Conservation (phyloP, 2,797 vertebrate genomes). For the Acrossocheilus wenchowensis region DNA sequence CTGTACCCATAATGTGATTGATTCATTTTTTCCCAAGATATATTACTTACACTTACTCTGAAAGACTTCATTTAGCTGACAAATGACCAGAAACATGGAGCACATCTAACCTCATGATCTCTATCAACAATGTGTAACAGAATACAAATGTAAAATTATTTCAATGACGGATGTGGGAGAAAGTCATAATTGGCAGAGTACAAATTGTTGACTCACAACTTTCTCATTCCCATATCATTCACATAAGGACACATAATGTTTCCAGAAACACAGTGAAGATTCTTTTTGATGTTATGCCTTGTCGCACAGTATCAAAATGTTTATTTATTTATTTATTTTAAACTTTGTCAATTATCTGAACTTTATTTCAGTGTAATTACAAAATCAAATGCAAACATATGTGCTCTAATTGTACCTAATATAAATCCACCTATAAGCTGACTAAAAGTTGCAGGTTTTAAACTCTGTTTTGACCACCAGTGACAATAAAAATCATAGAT, state of each 20-base stretch:
- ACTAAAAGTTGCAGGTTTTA: not conserved
- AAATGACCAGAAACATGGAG: conserved; percentile 36
- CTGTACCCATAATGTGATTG: conserved; percentile 32
- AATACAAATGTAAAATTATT: conserved; percentile 18
- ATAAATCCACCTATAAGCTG: not conserved
- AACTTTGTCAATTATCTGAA: not conserved
- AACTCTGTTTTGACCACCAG: not conserved
- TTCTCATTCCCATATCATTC: conserved; percentile 16
- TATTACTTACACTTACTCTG: conserved; percentile 20
- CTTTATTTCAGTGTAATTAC: not conserved
- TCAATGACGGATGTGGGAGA: conserved; percentile 27
- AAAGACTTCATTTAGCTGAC: conserved; percentile 42
- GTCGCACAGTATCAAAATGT: not conserved
- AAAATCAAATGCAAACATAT: not conserved
- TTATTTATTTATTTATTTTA: too few species aligned
- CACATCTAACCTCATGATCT: conserved; percentile 13
- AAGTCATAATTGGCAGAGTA: conserved; percentile 6
- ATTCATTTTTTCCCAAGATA: conserved; percentile 16
- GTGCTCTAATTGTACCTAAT: not conserved
- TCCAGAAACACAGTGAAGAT: not conserved
- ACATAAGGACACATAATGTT: not conserved
- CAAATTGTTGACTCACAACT: conserved; percentile 27
- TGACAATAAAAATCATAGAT: too few species aligned
- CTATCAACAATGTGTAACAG: conserved; percentile 15
- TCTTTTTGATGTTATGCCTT: not conserved